Evolutionary conservation across 2,888 invertebrate species (phyloP), one percentile per base, ranked within the genome.

Genomic region (Apotomis capreana): DNA sequence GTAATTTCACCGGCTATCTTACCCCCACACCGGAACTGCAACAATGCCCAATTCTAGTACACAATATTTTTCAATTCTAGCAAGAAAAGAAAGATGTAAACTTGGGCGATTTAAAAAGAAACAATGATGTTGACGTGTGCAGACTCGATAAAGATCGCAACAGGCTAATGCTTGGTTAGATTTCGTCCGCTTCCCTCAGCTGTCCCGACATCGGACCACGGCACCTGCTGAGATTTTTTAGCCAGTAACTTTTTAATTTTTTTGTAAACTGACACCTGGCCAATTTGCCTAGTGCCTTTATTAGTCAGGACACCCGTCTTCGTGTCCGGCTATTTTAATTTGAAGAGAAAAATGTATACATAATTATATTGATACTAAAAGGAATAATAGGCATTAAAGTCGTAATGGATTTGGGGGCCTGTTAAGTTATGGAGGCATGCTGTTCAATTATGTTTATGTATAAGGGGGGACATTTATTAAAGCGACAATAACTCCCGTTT

Each of bases 151-250:
- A 68, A 70, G 59, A 74, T 72, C 68, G 68, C 52, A 9, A 36
- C 51, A 69, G 68, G 64, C 68, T 67, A 67, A 69, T 67, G 64
- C 52, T 58, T 52, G 65, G 64, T 67, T 65, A 65, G 70, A 55
- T 62, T 60, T 57, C 61, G 69, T 64, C 52, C 9, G 58, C 13
- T 61, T 65, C 40, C 77, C 74, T 81, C 92, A 92, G 91, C 92
- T 91, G 92, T 88, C 84, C 86, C 88, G 87, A 86, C 79, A 80
- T 78, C 81, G 64, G 15, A 54, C 64, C n/a, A 9, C 76, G 79
- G 79, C 92, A 92, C 91, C 92, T 92, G 92, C 91, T 89, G 83
- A 84, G 92, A 92, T 92, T 92, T 91, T 90, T 91, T 90, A 88
- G 85, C 80, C 83, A 82, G 84, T 84, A 87, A 88, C 85, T 80